Conservation (phyloP, 30 jellyfish, hydroid and myxozoan species). For the Turritopsis rubra region DNA sequence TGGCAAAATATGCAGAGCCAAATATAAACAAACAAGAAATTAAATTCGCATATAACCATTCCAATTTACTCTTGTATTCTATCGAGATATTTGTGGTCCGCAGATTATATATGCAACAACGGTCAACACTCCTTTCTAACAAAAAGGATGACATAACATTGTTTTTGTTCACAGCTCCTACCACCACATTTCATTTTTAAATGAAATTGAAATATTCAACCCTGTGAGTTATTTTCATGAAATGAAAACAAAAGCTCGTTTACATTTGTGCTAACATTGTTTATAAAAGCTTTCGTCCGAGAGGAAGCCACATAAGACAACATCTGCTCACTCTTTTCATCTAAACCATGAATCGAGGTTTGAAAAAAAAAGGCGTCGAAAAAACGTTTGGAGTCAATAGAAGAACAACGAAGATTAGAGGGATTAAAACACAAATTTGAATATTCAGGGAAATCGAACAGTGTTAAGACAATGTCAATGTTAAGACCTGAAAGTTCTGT, state of each 20-base stretch:
- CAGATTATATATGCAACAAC: neutral
- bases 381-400: too few relatives aligned
- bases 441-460: too few relatives aligned
- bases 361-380: too few relatives aligned
- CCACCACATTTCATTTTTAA: neutral
- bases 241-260: neutral
- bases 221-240: neutral
- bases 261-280: neutral
- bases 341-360: too few relatives aligned
- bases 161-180: neutral
- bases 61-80: neutral
- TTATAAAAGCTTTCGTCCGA: neutral
- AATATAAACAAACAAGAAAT: too few relatives aligned
- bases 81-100: neutral
- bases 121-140: too few relatives aligned
- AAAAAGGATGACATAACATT: neutral
- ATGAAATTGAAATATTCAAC: neutral
- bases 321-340: neutral
- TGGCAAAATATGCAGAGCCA: too few relatives aligned
- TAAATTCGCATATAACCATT: too few relatives aligned
- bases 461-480: too few relatives aligned
- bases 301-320: neutral
- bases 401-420: too few relatives aligned
- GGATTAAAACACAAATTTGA: too few relatives aligned
- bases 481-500: too few relatives aligned